These are phyloP conservation scores for Lemur catta DNA, from an alignment of 2,797 vertebrate genomes.

Conservation along the genomic window DNA sequence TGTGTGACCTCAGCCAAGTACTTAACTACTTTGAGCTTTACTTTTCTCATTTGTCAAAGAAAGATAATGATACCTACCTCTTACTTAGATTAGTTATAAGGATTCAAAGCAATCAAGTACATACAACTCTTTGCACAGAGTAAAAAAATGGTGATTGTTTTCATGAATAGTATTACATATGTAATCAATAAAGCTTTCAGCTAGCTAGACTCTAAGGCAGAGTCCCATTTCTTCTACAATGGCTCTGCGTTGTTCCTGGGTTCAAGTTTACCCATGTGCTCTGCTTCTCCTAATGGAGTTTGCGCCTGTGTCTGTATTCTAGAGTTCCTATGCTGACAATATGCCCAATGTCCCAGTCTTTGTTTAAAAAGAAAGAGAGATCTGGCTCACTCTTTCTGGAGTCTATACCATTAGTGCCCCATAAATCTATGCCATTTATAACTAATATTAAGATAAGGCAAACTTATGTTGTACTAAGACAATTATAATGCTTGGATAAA, in stretches of 20 bases:
- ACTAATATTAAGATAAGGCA: background rate
- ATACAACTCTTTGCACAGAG: background rate
- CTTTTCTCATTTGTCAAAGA: background rate
- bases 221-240: background rate
- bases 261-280: background rate
- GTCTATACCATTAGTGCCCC: no score
- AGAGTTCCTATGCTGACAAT: background rate
- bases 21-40: background rate
- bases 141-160: background rate
- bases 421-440: background rate
- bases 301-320: background rate
- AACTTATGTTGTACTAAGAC: background rate
- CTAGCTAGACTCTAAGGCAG: background rate
- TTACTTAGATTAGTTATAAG: background rate
- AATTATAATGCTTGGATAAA: background rate
- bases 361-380: background rate
- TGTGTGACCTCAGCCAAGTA: background rate
- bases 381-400: background rate
- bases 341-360: background rate
- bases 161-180: background rate
- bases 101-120: background rate
- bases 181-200: background rate
- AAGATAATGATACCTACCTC: background rate
- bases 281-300: background rate
- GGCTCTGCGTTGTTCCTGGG: background rate